A percentile compares a stretch with the other conserved stretches of the same genome.
Conservation (phyloP, 1,140 invertebrate genomes). For the Idris sp. region DNA sequence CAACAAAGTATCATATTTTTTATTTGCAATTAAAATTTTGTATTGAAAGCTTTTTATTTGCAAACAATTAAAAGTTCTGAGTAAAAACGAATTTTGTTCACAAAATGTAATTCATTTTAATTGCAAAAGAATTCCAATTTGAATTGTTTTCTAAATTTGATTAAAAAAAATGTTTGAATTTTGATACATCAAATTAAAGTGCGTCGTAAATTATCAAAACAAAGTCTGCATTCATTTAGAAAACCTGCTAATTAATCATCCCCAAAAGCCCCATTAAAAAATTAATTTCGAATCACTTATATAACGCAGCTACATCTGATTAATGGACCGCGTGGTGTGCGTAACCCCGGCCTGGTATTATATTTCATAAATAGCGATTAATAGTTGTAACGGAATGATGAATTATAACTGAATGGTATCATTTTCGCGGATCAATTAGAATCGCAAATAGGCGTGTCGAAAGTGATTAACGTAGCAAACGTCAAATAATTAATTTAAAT, state of each 20-base stretch:
- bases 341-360: slow-evolving; percentile 42
- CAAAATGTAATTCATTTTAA: no score
- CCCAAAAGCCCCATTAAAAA: slow-evolving; percentile 41
- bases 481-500: slow-evolving; percentile 50
- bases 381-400: slow-evolving; percentile 54
- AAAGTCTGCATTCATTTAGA: slow-evolving; percentile 10
- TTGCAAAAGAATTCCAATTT: no score
- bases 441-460: slow-evolving; percentile 49
- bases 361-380: slow-evolving; percentile 58
- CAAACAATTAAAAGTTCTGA: no score
- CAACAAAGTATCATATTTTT: no score
- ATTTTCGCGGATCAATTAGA: slow-evolving; percentile 55
- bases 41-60: no score
- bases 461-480: slow-evolving; percentile 52
- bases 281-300: slow-evolving; percentile 50
- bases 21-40: no score
- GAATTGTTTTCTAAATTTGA: no score
- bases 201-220: not conserved
- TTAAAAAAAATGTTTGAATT: no score
- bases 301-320: slow-evolving; percentile 27
- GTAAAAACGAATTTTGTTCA: no score
- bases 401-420: slow-evolving; percentile 55
- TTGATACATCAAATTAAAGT: no score
- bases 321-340: slow-evolving; percentile 49
- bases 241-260: slow-evolving; percentile 39